Percentiles rank a stretch among this genome's conserved stretches.
These are phyloP conservation scores for Parascotia fuliginaria DNA, from an alignment of 2,888 invertebrate genomes.

Conservation along the genomic window DNA sequence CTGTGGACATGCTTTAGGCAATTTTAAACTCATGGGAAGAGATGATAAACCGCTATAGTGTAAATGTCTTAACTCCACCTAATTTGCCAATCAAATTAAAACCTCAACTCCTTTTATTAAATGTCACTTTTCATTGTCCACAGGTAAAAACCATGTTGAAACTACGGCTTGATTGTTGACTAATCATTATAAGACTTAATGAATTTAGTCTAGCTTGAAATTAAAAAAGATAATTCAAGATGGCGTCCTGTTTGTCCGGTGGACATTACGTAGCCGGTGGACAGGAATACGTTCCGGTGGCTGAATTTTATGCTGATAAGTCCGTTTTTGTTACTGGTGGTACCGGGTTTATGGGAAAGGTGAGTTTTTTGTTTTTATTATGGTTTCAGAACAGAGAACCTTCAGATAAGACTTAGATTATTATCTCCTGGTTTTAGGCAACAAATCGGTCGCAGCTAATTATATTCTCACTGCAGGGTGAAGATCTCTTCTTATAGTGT, in stretches of 20 bases:
- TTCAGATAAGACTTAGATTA: too few species aligned
- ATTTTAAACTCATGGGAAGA: too few species aligned
- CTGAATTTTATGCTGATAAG: slow-evolving; percentile 90
- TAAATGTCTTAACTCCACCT: neutral
- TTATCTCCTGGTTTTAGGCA: too few species aligned
- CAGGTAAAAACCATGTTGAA: slow-evolving; percentile 63
- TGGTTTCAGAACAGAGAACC: too few species aligned
- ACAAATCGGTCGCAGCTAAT: too few species aligned
- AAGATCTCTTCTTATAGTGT: too few species aligned
- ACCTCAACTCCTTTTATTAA: too few species aligned
- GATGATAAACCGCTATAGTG: too few species aligned
- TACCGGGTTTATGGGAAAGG: slow-evolving; percentile 95
- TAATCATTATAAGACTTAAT: slow-evolving; percentile 22
- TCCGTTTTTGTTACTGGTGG: slow-evolving; percentile 93
- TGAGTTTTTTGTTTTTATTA: too few species aligned
- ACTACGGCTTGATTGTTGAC: slow-evolving; percentile 23
- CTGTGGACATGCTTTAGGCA: too few species aligned
- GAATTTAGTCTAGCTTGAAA: slow-evolving; percentile 33
- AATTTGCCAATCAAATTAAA: too few species aligned
- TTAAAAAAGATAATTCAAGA: slow-evolving; percentile 40
- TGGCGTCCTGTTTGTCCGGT: slow-evolving; percentile 75
- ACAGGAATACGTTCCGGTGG: slow-evolving; percentile 82
- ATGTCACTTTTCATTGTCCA: slow-evolving; percentile 41
- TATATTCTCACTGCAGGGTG: too few species aligned
- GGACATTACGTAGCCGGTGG: slow-evolving; percentile 61